These are phyloP conservation scores for Tuta absoluta DNA, from an alignment of 2,888 invertebrate genomes.

Conservation along the genomic window DNA sequence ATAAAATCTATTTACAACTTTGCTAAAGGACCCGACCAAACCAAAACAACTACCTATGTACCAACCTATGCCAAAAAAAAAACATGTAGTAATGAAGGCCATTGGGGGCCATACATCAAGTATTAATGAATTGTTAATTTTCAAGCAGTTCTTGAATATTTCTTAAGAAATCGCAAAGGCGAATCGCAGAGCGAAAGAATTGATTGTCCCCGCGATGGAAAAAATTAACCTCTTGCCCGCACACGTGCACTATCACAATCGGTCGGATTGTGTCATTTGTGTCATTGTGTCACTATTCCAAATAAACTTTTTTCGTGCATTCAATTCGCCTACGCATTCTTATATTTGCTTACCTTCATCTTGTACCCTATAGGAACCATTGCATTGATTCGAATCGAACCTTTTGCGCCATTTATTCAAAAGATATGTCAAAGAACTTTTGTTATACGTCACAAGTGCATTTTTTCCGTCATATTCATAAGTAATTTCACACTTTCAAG, in stretches of 20 bases:
- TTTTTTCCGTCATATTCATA: slow-evolving; percentile 8
- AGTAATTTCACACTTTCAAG: slow-evolving; percentile 26
- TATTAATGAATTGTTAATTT: background rate
- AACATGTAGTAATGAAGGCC: background rate
- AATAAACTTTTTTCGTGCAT: slow-evolving; percentile 30
- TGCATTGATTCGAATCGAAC: slow-evolving; percentile 48
- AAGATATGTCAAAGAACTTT: slow-evolving; percentile 24
- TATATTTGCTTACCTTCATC: slow-evolving; percentile 57
- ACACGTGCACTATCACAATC: slow-evolving; percentile 60
- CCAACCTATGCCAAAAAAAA: no score
- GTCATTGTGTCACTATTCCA: slow-evolving; percentile 31
- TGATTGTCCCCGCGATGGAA: slow-evolving; percentile 49
- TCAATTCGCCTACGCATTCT: slow-evolving; percentile 63
- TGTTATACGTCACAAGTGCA: slow-evolving; percentile 14
- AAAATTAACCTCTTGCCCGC: slow-evolving; percentile 48
- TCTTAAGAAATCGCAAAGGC: slow-evolving; percentile 39
- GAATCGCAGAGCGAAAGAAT: slow-evolving; percentile 64
- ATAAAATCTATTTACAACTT: no score
- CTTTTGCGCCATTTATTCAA: slow-evolving; percentile 44
- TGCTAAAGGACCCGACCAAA: no score
- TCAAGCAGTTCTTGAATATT: slow-evolving; percentile 11
- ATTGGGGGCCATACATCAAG: background rate
- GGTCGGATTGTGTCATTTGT: slow-evolving; percentile 31
- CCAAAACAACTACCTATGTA: no score
- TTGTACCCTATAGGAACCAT: slow-evolving; percentile 41